Evolutionary conservation across 1,140 invertebrate species (phyloP), one percentile per base, ranked within the genome.

Genomic region (Ctenoplectra terminalis): DNA sequence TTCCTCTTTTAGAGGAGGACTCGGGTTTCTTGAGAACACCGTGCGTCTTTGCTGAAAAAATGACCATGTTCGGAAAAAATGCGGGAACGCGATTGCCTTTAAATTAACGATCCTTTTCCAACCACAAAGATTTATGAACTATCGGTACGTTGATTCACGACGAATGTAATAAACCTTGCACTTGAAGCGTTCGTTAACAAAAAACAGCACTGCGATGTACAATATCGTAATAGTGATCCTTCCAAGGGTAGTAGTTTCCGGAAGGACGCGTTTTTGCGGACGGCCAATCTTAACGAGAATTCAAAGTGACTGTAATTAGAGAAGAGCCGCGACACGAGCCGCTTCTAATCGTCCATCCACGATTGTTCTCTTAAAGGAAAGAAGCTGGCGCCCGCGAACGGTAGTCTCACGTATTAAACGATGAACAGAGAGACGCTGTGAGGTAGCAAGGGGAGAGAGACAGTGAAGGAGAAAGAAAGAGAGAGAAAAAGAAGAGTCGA

Each of bases 261-360:
- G 29, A 58, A 48, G 37, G 50, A 64, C 43, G 29, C n/a, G 17
- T 90, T 92, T 90, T 91, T 90, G 79, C 83, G 40, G 58, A 56
- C 78, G 80, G 67, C 26, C 85, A 83, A 90, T 89, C 92, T 92
- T 92, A 93, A 93, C 91, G 91, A 93, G 90, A 92, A 90, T 90
- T 90, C 83, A 88, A 88, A 88, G 86, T 82, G 87, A 86, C 78
- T 77, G 88, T 92, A 93, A 93, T 93, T 92, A 92, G 88, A 90
- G 87, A 86, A 83, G 72, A 82, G 76, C 88, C 87, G 84, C 82
- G 86, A 86, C 84, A 83, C 82, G 76, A 64, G 81, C 46, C 40
- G 71, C 85, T 89, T 87, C 69, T 69, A 74, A 81, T 86, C 72
- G 60, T 34, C 40, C 37, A 20, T 50, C 74, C 43, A 54, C 69